Conservation (phyloP, 2,113 vertebrate genomes). For the Eublepharis macularius region DNA sequence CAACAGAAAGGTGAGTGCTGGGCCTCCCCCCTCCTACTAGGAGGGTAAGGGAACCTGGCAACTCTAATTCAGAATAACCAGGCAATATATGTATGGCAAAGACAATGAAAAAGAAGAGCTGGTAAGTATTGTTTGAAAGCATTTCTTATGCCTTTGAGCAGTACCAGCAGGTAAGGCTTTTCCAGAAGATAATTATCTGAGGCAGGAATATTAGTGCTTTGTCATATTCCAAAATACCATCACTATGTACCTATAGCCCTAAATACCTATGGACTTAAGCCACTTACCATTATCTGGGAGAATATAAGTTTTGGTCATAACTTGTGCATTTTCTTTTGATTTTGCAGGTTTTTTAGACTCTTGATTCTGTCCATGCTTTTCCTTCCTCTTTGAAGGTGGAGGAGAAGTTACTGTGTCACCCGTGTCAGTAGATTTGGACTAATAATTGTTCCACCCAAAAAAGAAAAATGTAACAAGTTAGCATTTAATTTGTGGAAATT, state of each 20-base stretch:
- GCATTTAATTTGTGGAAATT: background rate
- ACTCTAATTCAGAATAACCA: no score
- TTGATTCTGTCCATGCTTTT: constrained; percentile 70
- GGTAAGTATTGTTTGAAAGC: no score
- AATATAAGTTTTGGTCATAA: constrained; percentile 57
- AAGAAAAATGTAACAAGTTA: background rate
- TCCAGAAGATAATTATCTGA: no score
- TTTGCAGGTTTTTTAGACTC: constrained; percentile 68
- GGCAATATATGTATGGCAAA: no score
- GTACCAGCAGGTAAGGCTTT: no score
- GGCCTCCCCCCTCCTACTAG: no score
- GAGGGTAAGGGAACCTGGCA: no score
- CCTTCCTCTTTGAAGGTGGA: constrained; percentile 71
- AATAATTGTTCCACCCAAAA: constrained; percentile 70
- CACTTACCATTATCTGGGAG: constrained; percentile 76
- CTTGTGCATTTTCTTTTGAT: constrained; percentile 73
- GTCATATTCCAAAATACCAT: background rate
- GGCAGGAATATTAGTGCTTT: background rate
- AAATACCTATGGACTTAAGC: background rate
- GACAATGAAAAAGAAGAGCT: no score
- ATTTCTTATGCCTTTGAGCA: no score
- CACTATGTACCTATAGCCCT: background rate
- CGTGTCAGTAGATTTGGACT: constrained; percentile 81
- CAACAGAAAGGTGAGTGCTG: no score
- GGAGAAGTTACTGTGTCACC: constrained; percentile 75